Base-by-base conservation (phyloP, 2,888 invertebrate genomes). In the Dichetophora obliterata region DNA sequence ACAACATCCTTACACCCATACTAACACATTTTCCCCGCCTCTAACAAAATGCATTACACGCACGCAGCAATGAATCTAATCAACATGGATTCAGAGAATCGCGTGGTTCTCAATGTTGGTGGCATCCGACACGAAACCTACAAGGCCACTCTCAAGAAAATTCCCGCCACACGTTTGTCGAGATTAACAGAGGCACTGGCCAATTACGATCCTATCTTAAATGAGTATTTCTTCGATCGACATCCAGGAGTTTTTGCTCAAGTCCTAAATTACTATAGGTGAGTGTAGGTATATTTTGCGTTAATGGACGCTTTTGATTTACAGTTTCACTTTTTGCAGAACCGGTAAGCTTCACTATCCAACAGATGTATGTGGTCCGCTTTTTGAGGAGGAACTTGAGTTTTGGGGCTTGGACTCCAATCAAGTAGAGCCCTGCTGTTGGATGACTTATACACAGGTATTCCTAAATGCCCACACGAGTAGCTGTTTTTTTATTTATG, bases 341-440 rank as follows among this genome's bases (percentile, higher is more conserved):
- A 98, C 98, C 80, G 98, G 99, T 76, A 99, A 99, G 90, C 93
- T 99, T 81, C 99, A 99, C 90, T 99, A 99, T 90, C 99, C 99
- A 22, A 98, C 98, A 73, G 98, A 99, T 88, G 99, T 99, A 1
- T 99, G 99, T 89, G 99, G 99, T 65, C 99, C 99, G 74, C 92
- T 99, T 81, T 99, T 99, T 89, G 99, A 99, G 89, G 99, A 99
- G 88, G 99, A 99, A 90, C 92, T 99, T 83, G 99, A 99, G 90
- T 99, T 98, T 90, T 99, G 99, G 99, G 99, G 99, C 16, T 92
- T 99, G 83, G 99, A 99, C 89, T 96, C 99, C 52, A 99, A 99
- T 91, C 99, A 99, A 91, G 98, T 99, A 85, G 98, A 99, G 89
- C 99, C 99, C 5, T 99, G 99, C 90, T 99, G 99, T 90, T 99